A percentile compares a stretch with the other conserved stretches of the same genome.
Conservation (phyloP, 2,113 vertebrate species). For the Neotragus moschatus region DNA sequence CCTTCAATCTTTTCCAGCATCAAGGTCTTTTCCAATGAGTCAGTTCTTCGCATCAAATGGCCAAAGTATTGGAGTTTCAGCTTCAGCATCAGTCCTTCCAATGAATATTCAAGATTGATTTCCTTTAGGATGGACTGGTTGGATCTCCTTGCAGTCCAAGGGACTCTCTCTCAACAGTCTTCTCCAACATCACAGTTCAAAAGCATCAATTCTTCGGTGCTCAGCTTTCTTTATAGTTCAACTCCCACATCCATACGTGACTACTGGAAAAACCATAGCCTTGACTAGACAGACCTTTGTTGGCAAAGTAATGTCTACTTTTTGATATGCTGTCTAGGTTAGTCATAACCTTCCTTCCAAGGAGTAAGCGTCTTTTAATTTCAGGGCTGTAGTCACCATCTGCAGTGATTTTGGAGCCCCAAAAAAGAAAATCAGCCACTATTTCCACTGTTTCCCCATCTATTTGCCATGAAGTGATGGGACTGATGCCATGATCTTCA, state of each 20-base stretch:
- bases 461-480: neutral
- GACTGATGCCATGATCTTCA: neutral
- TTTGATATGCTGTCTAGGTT: neutral
- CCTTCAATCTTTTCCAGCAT: neutral
- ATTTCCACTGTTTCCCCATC: neutral
- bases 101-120: neutral
- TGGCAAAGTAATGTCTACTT: neutral
- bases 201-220: neutral
- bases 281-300: neutral
- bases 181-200: neutral
- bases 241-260: neutral
- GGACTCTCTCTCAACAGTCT: neutral
- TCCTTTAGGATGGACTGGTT: neutral
- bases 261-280: neutral
- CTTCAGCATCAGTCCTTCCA: neutral
- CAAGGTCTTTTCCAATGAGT: neutral
- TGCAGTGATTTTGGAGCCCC: neutral
- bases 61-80: neutral
- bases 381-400: neutral
- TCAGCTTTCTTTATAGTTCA: neutral
- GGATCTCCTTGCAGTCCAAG: neutral
- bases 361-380: neutral
- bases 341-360: neutral
- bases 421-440: neutral
- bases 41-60: neutral